Evolutionary conservation across 2,113 vertebrate genomes (phyloP), one percentile per base, ranked within the genome.

Genomic region (Hemibagrus wyckioides): DNA sequence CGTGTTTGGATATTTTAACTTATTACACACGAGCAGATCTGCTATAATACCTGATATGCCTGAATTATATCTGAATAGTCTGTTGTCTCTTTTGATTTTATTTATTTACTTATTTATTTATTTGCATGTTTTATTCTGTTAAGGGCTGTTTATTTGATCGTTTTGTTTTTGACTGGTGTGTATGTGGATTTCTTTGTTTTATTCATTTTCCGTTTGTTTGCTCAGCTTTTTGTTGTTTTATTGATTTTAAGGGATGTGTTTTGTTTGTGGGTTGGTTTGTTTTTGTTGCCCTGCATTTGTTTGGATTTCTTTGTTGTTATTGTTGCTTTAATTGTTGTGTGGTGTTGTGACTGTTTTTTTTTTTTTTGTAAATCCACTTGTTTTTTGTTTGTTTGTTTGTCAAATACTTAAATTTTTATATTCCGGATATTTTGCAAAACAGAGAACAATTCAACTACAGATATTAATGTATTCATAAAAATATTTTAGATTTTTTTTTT

Each of bases 1-100:
- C 65, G 39, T 63, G 80, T 82, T 52, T 44, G 67, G 54, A 82
- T 30, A 63, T 77, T 76, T 71, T n/a, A 87, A 36, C 52, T 44
- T 71, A 59, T 86, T 67, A 59, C 52, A 50, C 30, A 57, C 1
- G 4, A 23, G 23, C 52, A 80, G 1, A 80, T 80, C 36, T 39
- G 17, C 7, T 11, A 33, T 33, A 56, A 56, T 10, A 36, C 76
- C 76, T 33, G 76, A 54, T 56, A 11, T 80, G 50, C 50, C 13
- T 23, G 52, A 30, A 79, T 33, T 79, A 8, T 54, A 21, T 54
- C 7, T 54, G 76, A 54, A 54, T 33, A 80, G 15, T 11, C 33
- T 13, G 5, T 36, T 80, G 30, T 33, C 8, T 44, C 17, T 54
- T 9, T 79, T 21, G 5, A 17, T 52, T 33, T 19, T 36, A 8